A percentile compares a stretch with the other conserved stretches of the same genome.
Conservation (phyloP, 2,888 invertebrate species). For the Sisyra terminalis region DNA sequence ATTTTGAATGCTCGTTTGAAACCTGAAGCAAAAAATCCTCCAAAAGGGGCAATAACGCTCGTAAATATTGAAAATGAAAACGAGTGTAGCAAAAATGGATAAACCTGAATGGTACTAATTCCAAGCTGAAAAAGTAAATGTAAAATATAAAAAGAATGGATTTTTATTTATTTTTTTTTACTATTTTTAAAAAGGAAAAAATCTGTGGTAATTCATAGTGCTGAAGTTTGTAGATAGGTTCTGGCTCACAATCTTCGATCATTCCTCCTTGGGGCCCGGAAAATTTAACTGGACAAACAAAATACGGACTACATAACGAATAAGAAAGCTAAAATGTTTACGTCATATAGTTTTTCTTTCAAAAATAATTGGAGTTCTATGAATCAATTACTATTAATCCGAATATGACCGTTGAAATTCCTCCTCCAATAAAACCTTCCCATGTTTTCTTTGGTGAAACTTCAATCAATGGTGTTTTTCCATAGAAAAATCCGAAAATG, state of each 20-base stretch:
- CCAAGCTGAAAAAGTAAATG: slow-evolving; percentile 57
- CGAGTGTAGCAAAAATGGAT: slow-evolving; percentile 96
- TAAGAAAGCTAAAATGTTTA: slow-evolving; percentile 80
- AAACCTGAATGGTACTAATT: slow-evolving; percentile 55
- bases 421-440: slow-evolving; percentile 99
- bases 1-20: slow-evolving; percentile 99
- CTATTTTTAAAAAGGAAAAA: slow-evolving; percentile 22
- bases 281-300: slow-evolving; percentile 95
- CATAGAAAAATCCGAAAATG: slow-evolving; percentile 99
- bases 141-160: neutral
- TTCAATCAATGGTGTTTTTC: slow-evolving; percentile 95
- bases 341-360: slow-evolving; percentile 13
- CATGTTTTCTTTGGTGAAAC: slow-evolving; percentile 99
- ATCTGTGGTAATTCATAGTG: slow-evolving; percentile 62
- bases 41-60: slow-evolving; percentile 97
- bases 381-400: slow-evolving; percentile 59
- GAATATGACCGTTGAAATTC: slow-evolving; percentile 85
- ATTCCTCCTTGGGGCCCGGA: slow-evolving; percentile 77
- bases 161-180: too few species aligned
- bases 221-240: slow-evolving; percentile 71
- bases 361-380: slow-evolving; percentile 2
- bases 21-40: slow-evolving; percentile 99
- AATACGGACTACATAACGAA: slow-evolving; percentile 81
- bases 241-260: slow-evolving; percentile 90
- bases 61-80: slow-evolving; percentile 91